These are phyloP conservation scores for Lycaon pictus DNA, from an alignment of 2,113 vertebrate species.

Conservation along the genomic window DNA sequence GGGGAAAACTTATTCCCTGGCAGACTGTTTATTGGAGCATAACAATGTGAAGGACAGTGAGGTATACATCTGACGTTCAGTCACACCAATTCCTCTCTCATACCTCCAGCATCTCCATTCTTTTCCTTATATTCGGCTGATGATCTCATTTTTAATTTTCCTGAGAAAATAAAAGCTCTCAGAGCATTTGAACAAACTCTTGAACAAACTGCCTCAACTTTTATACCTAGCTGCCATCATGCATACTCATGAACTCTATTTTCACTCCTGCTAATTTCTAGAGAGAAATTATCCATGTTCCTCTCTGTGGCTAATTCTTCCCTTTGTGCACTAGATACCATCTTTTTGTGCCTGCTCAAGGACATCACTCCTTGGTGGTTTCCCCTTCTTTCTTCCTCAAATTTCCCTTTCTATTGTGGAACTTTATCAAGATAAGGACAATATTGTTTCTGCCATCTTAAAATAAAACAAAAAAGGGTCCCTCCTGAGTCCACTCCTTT, in stretches of 20 bases:
- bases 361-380: not conserved
- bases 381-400: not conserved
- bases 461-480: not conserved
- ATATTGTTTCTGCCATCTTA: not conserved
- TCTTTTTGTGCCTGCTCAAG: not conserved
- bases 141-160: not conserved
- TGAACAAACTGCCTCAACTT: not conserved
- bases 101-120: not conserved
- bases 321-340: no score
- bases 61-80: rapidly evolving
- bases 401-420: not conserved
- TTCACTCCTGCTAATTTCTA: not conserved
- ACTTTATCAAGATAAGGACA: not conserved
- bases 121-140: not conserved
- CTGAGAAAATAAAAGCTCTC: not conserved
- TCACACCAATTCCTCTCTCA: not conserved
- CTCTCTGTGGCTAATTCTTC: no score
- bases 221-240: not conserved
- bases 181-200: not conserved
- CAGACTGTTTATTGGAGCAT: not conserved
- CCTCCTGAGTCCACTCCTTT: not conserved
- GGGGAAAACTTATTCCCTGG: not conserved
- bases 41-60: not conserved
- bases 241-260: not conserved
- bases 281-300: not conserved